A percentile compares a stretch with the other conserved stretches of the same genome.
These are phyloP conservation scores for Thamnophis sirtalis DNA, from an alignment of 2,113 vertebrate species.

Conservation along the genomic window DNA sequence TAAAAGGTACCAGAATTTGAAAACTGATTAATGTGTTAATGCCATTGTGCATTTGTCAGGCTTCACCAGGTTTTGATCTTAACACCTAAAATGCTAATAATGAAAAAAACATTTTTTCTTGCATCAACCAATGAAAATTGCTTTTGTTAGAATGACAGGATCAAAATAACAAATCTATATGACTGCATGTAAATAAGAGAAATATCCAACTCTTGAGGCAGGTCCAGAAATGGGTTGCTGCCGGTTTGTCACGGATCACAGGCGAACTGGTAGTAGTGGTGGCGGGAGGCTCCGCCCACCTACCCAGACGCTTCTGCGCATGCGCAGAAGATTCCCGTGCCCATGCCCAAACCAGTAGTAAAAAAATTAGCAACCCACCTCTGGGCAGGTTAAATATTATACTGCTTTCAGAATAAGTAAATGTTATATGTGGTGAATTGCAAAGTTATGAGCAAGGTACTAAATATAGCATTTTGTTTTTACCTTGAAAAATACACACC, in stretches of 20 bases:
- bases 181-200: neutral
- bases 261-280: no score
- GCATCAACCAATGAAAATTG: neutral
- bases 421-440: neutral
- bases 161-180: neutral
- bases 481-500: neutral
- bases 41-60: neutral
- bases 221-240: neutral
- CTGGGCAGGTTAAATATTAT: neutral
- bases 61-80: neutral
- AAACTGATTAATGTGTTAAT: neutral
- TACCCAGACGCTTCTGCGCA: no score
- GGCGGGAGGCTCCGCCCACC: no score
- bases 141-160: neutral
- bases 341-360: no score
- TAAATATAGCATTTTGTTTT: constrained; percentile 30
- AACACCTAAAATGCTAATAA: neutral
- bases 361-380: no score
- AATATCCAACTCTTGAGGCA: neutral
- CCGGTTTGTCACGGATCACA: no score
- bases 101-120: neutral
- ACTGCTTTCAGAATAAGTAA: neutral
- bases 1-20: neutral
- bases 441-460: constrained; percentile 4
- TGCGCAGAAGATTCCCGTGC: no score